phyloP scores from a whole-genome alignment of 2,888 invertebrate genomes.

The Spisula solida region DNA sequence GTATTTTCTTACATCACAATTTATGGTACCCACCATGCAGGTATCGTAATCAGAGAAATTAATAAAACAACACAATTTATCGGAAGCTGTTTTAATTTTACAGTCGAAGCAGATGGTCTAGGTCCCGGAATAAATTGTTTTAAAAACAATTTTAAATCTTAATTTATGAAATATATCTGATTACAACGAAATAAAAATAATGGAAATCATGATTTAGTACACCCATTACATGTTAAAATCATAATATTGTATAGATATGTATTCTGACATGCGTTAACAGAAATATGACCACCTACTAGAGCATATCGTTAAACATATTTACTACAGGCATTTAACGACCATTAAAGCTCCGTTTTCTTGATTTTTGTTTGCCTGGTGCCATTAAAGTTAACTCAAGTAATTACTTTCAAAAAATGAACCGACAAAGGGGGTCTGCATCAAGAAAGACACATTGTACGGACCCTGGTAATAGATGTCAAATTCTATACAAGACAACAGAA shows the following conservation, averaged over 20 bases:
- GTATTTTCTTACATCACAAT: background rate
- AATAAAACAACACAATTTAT: background rate
- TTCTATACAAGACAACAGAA: background rate
- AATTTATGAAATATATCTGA: slow-evolving; percentile 6
- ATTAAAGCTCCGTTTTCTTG: slow-evolving; percentile 10
- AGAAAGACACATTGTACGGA: slow-evolving; percentile 18
- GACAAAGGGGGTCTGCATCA: slow-evolving; percentile 16
- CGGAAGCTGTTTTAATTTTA: slow-evolving; percentile 12
- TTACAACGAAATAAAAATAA: slow-evolving; percentile 23
- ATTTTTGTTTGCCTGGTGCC: background rate
- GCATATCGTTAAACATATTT: background rate
- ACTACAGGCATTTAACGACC: background rate
- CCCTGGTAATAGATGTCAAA: background rate
- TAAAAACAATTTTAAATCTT: background rate
- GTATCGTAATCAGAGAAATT: background rate
- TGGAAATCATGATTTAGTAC: background rate
- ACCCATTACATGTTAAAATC: background rate
- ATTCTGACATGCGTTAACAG: background rate
- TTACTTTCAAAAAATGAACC: slow-evolving; percentile 22
- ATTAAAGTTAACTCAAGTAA: slow-evolving; percentile 26
- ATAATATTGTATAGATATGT: background rate
- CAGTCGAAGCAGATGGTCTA: background rate
- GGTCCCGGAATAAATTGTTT: background rate
- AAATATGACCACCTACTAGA: slow-evolving; percentile 8
- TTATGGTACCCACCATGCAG: background rate